Conservation (phyloP, 2,888 invertebrate species). For the Meta bourneti region DNA sequence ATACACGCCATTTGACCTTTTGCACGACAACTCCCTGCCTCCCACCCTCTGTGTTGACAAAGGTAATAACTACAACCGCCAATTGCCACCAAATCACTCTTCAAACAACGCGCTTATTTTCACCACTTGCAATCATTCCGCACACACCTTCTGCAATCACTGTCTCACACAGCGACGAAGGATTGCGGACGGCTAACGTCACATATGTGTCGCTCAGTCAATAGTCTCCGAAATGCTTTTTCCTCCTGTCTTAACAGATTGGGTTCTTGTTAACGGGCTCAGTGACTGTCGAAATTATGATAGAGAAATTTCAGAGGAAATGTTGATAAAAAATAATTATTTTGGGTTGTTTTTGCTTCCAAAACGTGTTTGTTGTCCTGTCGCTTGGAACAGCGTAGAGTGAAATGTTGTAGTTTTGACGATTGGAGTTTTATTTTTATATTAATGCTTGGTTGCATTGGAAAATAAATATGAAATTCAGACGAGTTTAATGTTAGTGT, state of each 20-base stretch:
- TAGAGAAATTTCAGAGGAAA: background rate
- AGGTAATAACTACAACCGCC: constrained; percentile 28
- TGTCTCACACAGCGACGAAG: background rate
- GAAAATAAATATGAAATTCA: no score
- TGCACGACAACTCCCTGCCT: constrained; percentile 35
- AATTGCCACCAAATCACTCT: constrained; percentile 29
- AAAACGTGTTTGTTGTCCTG: background rate
- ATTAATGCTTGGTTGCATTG: no score
- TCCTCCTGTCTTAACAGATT: no score
- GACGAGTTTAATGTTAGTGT: no score
- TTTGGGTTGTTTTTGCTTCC: background rate
- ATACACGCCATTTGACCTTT: constrained; percentile 28
- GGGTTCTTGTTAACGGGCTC: background rate
- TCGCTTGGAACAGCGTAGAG: no score
- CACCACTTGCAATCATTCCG: background rate
- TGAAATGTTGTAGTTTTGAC: no score
- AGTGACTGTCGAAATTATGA: background rate
- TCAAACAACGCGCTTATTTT: background rate
- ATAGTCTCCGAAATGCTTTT: no score
- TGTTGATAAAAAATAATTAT: background rate
- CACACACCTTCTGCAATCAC: background rate
- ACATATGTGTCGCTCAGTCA: no score
- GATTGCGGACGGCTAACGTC: no score
- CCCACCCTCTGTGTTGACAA: constrained; percentile 31
- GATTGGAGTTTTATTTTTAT: no score